phyloP scores from a whole-genome alignment of 2,888 invertebrate genomes.

The Uloborus plumipes region DNA sequence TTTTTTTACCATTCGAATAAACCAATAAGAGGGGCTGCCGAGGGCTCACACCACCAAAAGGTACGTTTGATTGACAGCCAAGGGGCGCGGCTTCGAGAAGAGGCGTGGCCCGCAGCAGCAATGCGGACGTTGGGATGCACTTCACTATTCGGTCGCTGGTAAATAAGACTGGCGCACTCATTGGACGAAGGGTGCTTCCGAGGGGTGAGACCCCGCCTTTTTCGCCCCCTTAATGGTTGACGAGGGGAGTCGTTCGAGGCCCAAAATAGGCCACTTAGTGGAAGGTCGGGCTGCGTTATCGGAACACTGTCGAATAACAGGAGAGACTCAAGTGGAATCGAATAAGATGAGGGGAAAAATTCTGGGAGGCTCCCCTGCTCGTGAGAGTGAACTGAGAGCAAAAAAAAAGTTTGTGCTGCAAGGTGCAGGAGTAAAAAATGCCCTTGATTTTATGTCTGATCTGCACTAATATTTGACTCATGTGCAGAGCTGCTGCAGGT shows the following conservation, averaged over 20 bases:
- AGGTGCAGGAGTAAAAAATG: too few species aligned
- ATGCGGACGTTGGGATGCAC: constrained; percentile 40
- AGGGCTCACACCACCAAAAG: constrained; percentile 30
- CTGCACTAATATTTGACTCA: too few species aligned
- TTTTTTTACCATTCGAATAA: constrained; percentile 36
- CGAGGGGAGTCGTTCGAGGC: constrained; percentile 33
- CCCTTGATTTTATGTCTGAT: too few species aligned
- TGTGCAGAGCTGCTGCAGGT: too few species aligned
- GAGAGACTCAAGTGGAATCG: constrained; percentile 33
- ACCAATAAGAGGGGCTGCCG: constrained; percentile 40
- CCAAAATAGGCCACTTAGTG: constrained; percentile 47
- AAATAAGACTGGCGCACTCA: constrained; percentile 45
- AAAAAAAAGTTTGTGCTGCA: too few species aligned
- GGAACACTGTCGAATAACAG: constrained; percentile 40
- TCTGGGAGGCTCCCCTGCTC: neutral
- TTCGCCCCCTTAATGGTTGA: constrained; percentile 33
- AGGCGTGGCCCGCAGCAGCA: constrained; percentile 33
- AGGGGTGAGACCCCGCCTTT: constrained; percentile 46
- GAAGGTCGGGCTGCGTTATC: constrained; percentile 48
- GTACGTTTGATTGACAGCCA: constrained; percentile 47
- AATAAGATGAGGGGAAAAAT: neutral
- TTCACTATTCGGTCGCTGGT: constrained; percentile 44
- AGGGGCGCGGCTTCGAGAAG: constrained; percentile 24
- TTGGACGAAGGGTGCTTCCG: constrained; percentile 38
- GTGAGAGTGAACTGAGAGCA: neutral